phyloP scores from a whole-genome alignment of 2,113 vertebrate species.

The Cyanoderma ruficeps region DNA sequence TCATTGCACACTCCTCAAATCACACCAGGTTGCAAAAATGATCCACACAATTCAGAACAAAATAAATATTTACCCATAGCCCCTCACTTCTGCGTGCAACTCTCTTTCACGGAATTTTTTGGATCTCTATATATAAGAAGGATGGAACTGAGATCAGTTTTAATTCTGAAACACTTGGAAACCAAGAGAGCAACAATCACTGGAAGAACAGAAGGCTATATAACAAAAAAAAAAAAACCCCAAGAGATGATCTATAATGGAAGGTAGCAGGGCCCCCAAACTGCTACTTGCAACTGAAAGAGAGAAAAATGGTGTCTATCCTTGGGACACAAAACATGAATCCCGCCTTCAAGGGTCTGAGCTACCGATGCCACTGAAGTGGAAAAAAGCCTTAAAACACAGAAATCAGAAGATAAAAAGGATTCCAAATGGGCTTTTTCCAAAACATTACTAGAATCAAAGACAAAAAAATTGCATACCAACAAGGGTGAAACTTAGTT shows the following conservation, averaged over 20 bases:
- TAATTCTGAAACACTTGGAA: background rate
- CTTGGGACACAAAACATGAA: background rate
- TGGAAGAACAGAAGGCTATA: background rate
- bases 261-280: background rate
- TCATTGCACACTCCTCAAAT: background rate
- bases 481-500: background rate
- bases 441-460: background rate
- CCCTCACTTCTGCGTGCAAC: background rate
- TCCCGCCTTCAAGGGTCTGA: background rate
- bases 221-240: background rate
- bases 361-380: background rate
- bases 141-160: background rate
- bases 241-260: background rate
- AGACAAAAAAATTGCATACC: background rate
- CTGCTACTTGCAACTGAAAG: background rate
- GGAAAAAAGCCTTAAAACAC: background rate
- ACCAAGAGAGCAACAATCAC: background rate
- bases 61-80: background rate
- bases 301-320: fast-evolving
- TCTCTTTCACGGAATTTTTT: background rate
- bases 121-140: background rate
- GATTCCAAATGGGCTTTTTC: background rate
- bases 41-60: background rate
- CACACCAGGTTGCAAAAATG: background rate
- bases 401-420: background rate